These are phyloP conservation scores for Acanthacorydalis orientalis DNA, from an alignment of 2,888 invertebrate genomes.

Conservation along the genomic window DNA sequence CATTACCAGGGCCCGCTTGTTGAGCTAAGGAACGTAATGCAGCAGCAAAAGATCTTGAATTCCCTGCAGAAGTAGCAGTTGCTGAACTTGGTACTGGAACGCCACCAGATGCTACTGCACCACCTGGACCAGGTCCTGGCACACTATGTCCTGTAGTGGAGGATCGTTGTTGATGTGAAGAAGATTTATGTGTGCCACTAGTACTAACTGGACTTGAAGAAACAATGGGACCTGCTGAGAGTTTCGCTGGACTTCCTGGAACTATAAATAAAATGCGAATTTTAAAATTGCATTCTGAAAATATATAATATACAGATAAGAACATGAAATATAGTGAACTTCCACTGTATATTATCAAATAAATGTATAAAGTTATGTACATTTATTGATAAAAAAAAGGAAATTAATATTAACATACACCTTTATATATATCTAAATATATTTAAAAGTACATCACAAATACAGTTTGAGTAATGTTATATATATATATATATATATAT, in stretches of 20 bases:
- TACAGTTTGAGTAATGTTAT: no score
- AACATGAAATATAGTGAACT: no score
- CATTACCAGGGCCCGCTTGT: conserved; percentile 58
- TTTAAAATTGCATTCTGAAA: no score
- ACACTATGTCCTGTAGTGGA: conserved; percentile 19
- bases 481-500: no score
- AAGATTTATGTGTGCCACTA: conserved; percentile 3
- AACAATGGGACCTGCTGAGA: conserved; percentile 17
- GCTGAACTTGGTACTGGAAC: conserved; percentile 5
- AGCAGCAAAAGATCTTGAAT: conserved; percentile 68
- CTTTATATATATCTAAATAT: no score
- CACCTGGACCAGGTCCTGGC: conserved; percentile 28
- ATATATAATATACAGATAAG: no score
- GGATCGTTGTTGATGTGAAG: conserved; percentile 20
- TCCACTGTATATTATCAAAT: no score
- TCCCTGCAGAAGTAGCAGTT: conserved; percentile 19
- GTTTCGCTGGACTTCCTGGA: conserved; percentile 3
- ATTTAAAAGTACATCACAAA: no score
- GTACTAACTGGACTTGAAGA: conserved; percentile 17
- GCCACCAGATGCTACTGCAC: conserved; percentile 9
- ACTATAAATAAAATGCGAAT: background rate
- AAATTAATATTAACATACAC: no score
- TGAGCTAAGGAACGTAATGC: conserved; percentile 81
- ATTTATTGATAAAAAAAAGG: no score
- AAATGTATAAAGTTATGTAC: no score